Base-by-base conservation (phyloP, 64 coral and sea anemone species). In the Actinia tenebrosa region DNA sequence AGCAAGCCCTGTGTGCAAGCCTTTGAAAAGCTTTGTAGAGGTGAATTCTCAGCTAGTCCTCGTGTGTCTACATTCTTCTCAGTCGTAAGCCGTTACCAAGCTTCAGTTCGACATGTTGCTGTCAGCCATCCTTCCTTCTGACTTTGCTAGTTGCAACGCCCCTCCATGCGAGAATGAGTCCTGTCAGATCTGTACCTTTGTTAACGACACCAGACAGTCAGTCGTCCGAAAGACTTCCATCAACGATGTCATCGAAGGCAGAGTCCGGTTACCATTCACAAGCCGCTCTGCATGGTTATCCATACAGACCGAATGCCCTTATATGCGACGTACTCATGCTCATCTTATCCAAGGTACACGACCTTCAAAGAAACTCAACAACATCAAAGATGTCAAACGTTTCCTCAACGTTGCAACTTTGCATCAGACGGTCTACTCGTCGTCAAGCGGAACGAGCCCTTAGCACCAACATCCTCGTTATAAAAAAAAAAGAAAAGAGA, bases 1-100 rank as follows among this genome's bases (percentile, higher is more conserved):
- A 89, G 78, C 37, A 88, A 88, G 75, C 79, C 79, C 0, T 89
- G 79, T 30, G 88, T 89, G 11, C 88, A 89, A 53, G 87, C 87
- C 54, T 89, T 82, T 83, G 87, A 89, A 3, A 89, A 68, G 79
- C 87, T 89, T 17, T 89, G 47, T 55, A 3, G 60, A 44, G 87
- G 62, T 10, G 77, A 89, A 64, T 89, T 89, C 59, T 82, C 80
- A 6, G 53, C 53, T 6, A 55, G 53, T 64, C 14, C 61, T 4
- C 37, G 71, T 58, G 22, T 3, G 77, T 37, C 30, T 37, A 37
- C 30, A 37, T 37, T 37, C 30, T 37, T 37, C 30, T 37, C 30
- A 37, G 30, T 37, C 30, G 30, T 37, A 37, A 37, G 30, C 30
- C 30, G 30, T 37, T 37, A 37, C 30, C 30, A 37, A 37, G 30